A percentile compares a stretch with the other conserved stretches of the same genome.
phyloP scores from a whole-genome alignment of 2,888 invertebrate species.

The Celastrina argiolus region DNA sequence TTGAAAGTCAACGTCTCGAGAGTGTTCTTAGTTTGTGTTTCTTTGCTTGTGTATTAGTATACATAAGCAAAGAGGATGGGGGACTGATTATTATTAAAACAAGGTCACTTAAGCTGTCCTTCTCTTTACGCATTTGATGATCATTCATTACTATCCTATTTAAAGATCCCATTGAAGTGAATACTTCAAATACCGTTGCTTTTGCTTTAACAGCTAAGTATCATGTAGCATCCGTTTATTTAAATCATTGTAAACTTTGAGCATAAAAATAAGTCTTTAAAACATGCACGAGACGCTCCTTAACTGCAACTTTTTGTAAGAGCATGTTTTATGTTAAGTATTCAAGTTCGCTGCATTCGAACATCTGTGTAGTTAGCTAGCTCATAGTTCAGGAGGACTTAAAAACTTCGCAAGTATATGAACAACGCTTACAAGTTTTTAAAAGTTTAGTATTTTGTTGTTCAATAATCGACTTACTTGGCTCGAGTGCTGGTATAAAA shows the following conservation, averaged over 20 bases:
- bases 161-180: too few relatives aligned
- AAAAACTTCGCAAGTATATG: constrained; percentile 26
- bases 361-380: constrained; percentile 40
- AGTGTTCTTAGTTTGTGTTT: too few relatives aligned
- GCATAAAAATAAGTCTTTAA: neutral
- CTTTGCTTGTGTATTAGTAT: too few relatives aligned
- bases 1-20: too few relatives aligned
- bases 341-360: constrained; percentile 44
- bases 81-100: too few relatives aligned
- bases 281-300: neutral
- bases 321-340: constrained; percentile 43
- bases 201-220: too few relatives aligned
- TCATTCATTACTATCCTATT: too few relatives aligned
- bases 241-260: neutral
- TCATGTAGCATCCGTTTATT: too few relatives aligned
- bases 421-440: constrained; percentile 23
- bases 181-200: too few relatives aligned
- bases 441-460: constrained; percentile 14
- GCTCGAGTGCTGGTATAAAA: neutral
- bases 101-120: too few relatives aligned
- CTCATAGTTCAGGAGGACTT: constrained; percentile 28
- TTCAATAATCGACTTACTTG: constrained; percentile 9
- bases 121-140: too few relatives aligned
- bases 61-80: too few relatives aligned
- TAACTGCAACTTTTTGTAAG: constrained; percentile 33